phyloP scores from a whole-genome alignment of 2,113 vertebrate species.

The Daubentonia madagascariensis region DNA sequence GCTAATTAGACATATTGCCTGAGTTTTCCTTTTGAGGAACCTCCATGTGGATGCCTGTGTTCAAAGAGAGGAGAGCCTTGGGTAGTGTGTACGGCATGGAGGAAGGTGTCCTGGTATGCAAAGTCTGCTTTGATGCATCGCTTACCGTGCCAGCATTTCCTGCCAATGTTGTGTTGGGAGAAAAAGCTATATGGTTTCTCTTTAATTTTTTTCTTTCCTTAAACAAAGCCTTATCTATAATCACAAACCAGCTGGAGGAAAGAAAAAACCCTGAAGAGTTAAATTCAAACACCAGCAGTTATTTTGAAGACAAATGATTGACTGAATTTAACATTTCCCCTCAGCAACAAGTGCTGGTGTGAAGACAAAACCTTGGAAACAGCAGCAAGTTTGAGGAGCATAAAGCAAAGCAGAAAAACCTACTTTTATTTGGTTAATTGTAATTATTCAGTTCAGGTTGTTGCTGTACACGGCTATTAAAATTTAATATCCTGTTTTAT shows the following conservation, averaged over 20 bases:
- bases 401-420: not conserved
- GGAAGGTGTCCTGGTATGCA: not conserved
- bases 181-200: not conserved
- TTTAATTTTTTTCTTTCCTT: not conserved
- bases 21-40: not conserved
- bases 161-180: not conserved
- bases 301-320: slow-evolving; percentile 53
- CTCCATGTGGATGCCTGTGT: not conserved
- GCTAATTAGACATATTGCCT: not conserved
- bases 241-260: slow-evolving; percentile 42
- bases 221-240: slow-evolving; percentile 29
- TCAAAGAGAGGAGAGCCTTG: not conserved
- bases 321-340: slow-evolving; percentile 20
- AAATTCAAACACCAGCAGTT: slow-evolving; percentile 45
- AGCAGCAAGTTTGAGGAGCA: not conserved
- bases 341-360: slow-evolving; percentile 8
- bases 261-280: not conserved
- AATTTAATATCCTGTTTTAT: slow-evolving; percentile 19
- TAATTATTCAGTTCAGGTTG: not conserved
- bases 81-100: not conserved
- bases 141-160: not conserved
- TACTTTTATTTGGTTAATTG: not conserved
- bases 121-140: not conserved
- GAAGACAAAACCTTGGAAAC: not conserved
- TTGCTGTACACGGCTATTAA: not conserved